Conservation (phyloP, 2,888 invertebrate species). For the Sialis lutaria region DNA sequence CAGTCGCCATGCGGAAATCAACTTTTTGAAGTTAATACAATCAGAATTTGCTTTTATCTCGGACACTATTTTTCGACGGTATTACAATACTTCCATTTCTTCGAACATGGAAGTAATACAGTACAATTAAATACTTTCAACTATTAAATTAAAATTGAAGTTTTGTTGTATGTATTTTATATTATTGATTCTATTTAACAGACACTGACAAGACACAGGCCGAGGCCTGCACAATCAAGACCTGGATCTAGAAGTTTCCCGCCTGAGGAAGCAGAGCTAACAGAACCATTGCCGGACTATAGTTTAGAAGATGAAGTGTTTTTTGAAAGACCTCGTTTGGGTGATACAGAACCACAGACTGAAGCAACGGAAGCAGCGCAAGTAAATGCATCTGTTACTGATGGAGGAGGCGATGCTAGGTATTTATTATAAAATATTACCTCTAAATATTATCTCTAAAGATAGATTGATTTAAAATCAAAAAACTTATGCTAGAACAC, state of each 20-base stretch:
- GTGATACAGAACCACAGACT: constrained; percentile 17
- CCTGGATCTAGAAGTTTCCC: constrained; percentile 60
- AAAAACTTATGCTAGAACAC: no score
- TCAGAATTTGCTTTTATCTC: no score
- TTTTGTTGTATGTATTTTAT: background rate
- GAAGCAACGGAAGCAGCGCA: background rate
- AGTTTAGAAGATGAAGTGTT: constrained; percentile 35
- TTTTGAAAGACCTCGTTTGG: constrained; percentile 32
- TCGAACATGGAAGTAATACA: no score
- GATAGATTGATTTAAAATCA: background rate
- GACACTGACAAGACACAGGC: constrained; percentile 42
- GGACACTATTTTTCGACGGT: no score
- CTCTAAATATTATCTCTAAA: background rate
- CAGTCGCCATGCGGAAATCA: no score
- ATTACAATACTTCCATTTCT: no score
- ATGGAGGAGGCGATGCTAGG: constrained; percentile 1
- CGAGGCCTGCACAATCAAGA: constrained; percentile 35
- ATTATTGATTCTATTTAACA: constrained; percentile 18
- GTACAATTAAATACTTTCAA: no score
- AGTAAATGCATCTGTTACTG: background rate
- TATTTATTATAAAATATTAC: background rate
- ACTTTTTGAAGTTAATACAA: no score
- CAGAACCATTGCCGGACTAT: constrained; percentile 3
- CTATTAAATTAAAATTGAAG: constrained; percentile 1
- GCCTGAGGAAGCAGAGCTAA: constrained; percentile 23